A percentile compares a stretch with the other conserved stretches of the same genome.
Conservation (phyloP, 2,888 invertebrate genomes). For the Drosophila sordidula region DNA sequence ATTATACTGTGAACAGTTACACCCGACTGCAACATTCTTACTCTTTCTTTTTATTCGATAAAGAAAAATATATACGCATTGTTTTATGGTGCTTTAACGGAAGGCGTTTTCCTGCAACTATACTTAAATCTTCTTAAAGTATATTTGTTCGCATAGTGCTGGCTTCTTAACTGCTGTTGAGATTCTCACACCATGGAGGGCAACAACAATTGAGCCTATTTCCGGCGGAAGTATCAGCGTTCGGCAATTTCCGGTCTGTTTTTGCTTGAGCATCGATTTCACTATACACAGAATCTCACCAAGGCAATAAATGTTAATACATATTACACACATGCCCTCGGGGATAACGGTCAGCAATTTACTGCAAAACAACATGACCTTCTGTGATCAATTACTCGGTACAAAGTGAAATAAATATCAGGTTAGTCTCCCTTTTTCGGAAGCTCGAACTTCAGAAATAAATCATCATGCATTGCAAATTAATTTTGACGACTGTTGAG, state of each 20-base stretch:
- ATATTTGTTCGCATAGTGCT: slow-evolving; percentile 16
- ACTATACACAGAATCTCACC: slow-evolving; percentile 44
- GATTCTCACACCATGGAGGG: slow-evolving; percentile 21
- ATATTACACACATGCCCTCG: slow-evolving; percentile 70
- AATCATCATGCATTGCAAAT: slow-evolving; percentile 71
- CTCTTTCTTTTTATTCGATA: too few relatives aligned
- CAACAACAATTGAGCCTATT: slow-evolving; percentile 76
- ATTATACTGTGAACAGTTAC: too few relatives aligned
- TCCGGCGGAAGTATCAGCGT: slow-evolving; percentile 79
- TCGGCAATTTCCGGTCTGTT: slow-evolving; percentile 75
- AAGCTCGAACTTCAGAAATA: slow-evolving; percentile 24
- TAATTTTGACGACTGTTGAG: slow-evolving; percentile 77
- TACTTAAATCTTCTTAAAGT: slow-evolving; percentile 19
- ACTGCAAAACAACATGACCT: not conserved
- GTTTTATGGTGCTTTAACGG: too few relatives aligned
- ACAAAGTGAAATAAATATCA: slow-evolving; percentile 43
- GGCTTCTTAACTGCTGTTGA: not conserved
- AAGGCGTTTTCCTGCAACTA: not conserved
- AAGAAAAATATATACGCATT: too few relatives aligned
- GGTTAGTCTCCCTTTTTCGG: slow-evolving; percentile 7
- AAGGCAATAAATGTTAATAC: slow-evolving; percentile 79
- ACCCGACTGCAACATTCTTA: too few relatives aligned
- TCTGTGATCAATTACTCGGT: slow-evolving; percentile 59
- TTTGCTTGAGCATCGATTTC: slow-evolving; percentile 42
- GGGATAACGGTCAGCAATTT: slow-evolving; percentile 34